Conservation (phyloP, 2,797 vertebrate genomes). For the Petrocephalus schoutedeni region DNA sequence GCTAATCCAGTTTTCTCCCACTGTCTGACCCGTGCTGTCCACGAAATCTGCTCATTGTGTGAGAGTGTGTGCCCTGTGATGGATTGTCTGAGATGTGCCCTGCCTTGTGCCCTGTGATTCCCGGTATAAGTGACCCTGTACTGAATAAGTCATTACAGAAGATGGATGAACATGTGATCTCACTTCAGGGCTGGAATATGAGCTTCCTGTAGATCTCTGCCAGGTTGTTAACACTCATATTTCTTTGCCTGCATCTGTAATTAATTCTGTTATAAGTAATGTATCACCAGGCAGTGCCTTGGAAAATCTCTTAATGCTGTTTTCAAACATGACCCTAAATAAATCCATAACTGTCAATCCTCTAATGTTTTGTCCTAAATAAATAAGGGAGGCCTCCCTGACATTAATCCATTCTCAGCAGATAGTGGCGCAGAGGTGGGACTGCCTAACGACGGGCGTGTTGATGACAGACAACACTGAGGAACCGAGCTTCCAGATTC, state of each 20-base stretch:
- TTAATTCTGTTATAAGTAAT: neutral
- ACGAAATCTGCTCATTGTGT: neutral
- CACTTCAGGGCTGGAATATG: constrained; percentile 15
- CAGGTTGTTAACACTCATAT: neutral
- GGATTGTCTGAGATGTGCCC: neutral
- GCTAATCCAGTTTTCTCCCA: neutral
- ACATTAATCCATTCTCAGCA: neutral
- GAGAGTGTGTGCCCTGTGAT: neutral
- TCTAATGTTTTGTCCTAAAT: neutral
- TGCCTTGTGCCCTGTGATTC: neutral
- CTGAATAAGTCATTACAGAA: neutral
- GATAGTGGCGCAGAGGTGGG: neutral
- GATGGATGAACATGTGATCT: neutral
- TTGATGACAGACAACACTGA: neutral
- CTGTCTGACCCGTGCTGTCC: neutral
- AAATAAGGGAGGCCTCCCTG: neutral
- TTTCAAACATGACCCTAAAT: neutral
- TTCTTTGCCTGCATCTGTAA: neutral
- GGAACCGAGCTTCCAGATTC: neutral
- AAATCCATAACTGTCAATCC: neutral
- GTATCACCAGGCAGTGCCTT: neutral
- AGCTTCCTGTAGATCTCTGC: constrained; percentile 2
- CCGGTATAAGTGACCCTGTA: neutral
- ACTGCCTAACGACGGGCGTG: neutral
- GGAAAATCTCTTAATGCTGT: neutral